Evolutionary conservation across 2,797 vertebrate species (phyloP), one percentile per base, ranked within the genome.

Genomic region (Caiman crocodilus): DNA sequence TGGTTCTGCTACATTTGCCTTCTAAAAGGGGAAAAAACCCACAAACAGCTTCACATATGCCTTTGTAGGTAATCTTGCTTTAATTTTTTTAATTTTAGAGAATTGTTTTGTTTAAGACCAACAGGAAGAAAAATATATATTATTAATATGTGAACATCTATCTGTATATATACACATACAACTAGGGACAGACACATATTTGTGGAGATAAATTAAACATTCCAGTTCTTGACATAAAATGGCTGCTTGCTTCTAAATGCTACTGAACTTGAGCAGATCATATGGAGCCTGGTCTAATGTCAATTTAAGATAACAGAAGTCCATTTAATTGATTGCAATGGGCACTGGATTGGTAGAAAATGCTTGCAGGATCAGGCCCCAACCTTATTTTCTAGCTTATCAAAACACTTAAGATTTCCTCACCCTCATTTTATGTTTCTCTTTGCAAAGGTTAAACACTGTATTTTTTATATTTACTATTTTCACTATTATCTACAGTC

Each of bases 61-160:
- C 77, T 89, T 90, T 89, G 65, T 55, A 76, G 76, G 32, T 67
- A 74, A 32, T 64, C n/a, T 78, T 18, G 50, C 23, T 73, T 88
- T 20, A 14, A 60, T 87, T 81, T 90, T 61, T 92, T 67, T 7
- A 35, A 82, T 87, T 83, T 64, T 84, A 81, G 58, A 69, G 59
- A 91, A 65, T 26, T 74, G 67, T 67, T 93, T 93, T 83, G 4
- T 63, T 94, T 56, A 71, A 94, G 87, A 91, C 9, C 94, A 90
- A 86, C 55, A 83, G 58, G 25, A 89, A 90, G 50, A 77, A 93
- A 89, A 92, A 58, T 21, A 16, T 3, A 7, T 1, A 17, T 2
- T 26, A 75, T 18, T 4, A 5, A 16, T 55, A 15, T 58, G 85
- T 21, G 25, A 82, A 61, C 78, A 55, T 35, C 69, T 57, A 12